Base-by-base conservation (phyloP, 2,888 invertebrate genomes). In the Drosophila multiciliata region DNA sequence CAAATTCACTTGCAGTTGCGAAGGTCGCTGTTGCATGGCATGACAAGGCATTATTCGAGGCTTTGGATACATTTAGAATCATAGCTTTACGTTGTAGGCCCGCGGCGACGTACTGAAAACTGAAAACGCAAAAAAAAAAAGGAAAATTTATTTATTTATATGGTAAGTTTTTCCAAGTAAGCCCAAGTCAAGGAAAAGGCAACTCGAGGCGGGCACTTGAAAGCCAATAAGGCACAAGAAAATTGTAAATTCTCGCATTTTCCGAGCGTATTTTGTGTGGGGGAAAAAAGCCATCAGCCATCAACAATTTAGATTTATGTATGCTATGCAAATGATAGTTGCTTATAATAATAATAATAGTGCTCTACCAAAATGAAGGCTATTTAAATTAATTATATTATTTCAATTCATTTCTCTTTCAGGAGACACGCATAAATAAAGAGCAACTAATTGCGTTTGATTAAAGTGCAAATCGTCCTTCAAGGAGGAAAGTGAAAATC, bases 1-100 rank as follows among this genome's bases (percentile, higher is more conserved):
- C 12, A n/a, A 26, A 40, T 20, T 40, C 57, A 23, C 17, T 23
- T 45, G 17, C 42, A 35, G 17, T 38, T 38, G 64, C 79, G 89
- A 86, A 86, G 89, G 87, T 85, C 85, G 85, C 38, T 38, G 64
- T 65, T 71, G 73, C 70, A 55, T 59, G 58, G 53, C 72, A 59
- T 65, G 80, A 58, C 75, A 75, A 61, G 72, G 67, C 71, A 67
- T 54, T 76, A 67, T 68, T 66, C 62, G 48, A 67, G 75, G 79
- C 75, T 50, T 59, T 75, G 66, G 64, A 53, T 70, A 79, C 80
- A 65, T 62, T 67, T 67, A 65, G 59, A 61, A 61, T 57, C 67
- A 58, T 68, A 49, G 59, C 57, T 66, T 59, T 45, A 64, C 68
- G 49, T 73, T 59, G 66, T 73, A 61, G 66, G 68, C 75, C 58